A percentile compares a stretch with the other conserved stretches of the same genome.
These are phyloP conservation scores for Artibeus jamaicensis DNA, from an alignment of 2,797 vertebrate genomes.

Conservation along the genomic window DNA sequence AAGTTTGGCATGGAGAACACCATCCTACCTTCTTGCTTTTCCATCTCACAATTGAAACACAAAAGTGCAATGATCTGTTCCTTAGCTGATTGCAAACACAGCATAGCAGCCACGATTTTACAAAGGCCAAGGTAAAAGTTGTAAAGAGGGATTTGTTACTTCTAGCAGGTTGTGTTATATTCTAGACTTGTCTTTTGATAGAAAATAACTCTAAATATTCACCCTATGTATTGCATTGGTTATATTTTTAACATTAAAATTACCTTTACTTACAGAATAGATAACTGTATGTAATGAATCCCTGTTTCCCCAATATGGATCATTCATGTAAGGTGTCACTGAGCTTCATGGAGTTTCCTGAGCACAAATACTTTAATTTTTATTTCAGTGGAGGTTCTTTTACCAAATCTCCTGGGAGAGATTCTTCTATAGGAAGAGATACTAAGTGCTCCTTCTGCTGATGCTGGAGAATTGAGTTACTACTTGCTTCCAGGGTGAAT, in stretches of 20 bases:
- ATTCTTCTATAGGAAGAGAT: neutral
- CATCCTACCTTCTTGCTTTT: neutral
- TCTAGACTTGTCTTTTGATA: neutral
- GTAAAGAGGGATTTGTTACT: neutral
- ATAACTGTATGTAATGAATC: neutral
- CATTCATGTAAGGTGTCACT: neutral
- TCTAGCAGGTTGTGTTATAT: neutral
- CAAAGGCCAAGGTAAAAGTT: neutral
- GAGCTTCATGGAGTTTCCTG: neutral
- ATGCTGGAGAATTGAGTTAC: neutral
- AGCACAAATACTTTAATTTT: neutral
- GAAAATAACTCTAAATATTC: constrained; percentile 27
- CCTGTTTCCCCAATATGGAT: neutral
- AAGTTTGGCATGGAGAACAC: neutral
- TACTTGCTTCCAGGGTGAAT: neutral
- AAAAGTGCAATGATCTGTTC: neutral
- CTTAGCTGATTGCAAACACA: neutral
- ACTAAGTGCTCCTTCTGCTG: neutral
- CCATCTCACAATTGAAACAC: neutral
- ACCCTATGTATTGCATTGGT: neutral
- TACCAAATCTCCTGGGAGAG: neutral
- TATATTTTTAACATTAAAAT: constrained; percentile 40
- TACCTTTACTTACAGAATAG: neutral
- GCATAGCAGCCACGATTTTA: neutral
- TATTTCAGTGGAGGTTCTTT: neutral